Evolutionary conservation across 2,113 vertebrate species (phyloP).

Genomic region (Poecile atricapillus): DNA sequence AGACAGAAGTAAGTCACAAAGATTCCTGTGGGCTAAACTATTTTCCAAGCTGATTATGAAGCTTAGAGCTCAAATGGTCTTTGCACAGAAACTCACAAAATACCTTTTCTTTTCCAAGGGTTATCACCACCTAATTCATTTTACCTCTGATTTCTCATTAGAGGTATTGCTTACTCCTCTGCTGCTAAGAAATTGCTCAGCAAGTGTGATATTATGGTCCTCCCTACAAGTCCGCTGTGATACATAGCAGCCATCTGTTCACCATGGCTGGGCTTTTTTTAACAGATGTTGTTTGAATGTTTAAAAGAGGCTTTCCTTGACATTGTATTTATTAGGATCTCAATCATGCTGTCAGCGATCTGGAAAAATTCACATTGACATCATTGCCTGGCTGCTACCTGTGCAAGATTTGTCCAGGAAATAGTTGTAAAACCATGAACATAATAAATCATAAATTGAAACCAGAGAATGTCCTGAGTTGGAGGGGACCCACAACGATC

Average conservation of each 20-base stretch:
- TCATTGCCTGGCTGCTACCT: background rate
- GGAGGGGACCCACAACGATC: background rate
- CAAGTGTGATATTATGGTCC: background rate
- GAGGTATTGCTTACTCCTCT: conserved; percentile 27
- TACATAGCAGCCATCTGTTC: background rate
- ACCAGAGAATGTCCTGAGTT: background rate
- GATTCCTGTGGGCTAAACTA: conserved; percentile 30
- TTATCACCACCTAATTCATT: conserved; percentile 36
- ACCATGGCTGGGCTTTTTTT: background rate
- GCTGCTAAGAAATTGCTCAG: background rate
- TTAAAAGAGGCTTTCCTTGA: background rate
- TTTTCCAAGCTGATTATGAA: conserved; percentile 62
- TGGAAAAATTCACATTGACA: background rate
- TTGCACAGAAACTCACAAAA: conserved; percentile 50
- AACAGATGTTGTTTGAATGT: background rate
- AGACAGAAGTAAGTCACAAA: conserved; percentile 50
- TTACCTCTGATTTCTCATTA: conserved; percentile 19
- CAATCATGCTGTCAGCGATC: background rate
- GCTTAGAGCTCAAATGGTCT: conserved; percentile 36
- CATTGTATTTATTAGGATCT: background rate
- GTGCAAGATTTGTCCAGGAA: background rate
- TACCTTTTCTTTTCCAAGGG: conserved; percentile 41
- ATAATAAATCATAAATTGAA: background rate
- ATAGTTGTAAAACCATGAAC: background rate
- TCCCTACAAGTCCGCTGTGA: background rate